phyloP scores from a whole-genome alignment of 2,888 invertebrate genomes.

The Lasiommata megera region DNA sequence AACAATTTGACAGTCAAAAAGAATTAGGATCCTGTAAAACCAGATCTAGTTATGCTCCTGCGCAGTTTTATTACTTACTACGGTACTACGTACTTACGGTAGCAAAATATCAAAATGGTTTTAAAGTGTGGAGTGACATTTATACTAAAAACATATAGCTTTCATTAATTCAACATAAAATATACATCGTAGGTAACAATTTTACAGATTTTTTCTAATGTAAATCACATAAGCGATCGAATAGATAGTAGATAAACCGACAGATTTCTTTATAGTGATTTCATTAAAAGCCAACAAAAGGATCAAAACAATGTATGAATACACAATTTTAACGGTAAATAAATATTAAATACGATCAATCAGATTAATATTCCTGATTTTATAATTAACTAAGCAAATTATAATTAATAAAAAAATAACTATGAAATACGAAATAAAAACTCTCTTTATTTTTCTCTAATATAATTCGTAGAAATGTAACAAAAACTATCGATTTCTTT shows the following conservation, averaged over 20 bases:
- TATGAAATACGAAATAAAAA: not conserved
- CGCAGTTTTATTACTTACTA: no score
- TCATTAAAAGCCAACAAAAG: not conserved
- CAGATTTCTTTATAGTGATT: conserved; percentile 11
- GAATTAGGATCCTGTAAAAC: no score
- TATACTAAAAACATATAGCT: conserved; percentile 17
- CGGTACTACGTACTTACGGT: not conserved
- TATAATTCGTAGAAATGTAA: conserved; percentile 1
- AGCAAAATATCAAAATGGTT: not conserved
- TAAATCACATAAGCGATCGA: conserved; percentile 1
- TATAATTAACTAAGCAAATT: conserved; percentile 10
- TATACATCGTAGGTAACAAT: conserved; percentile 26
- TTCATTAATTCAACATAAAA: conserved; percentile 18
- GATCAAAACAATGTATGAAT: conserved; percentile 10
- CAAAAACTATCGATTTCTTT: conserved; percentile 15
- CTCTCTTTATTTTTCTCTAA: not conserved
- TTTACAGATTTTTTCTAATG: conserved; percentile 9
- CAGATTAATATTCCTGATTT: conserved; percentile 22
- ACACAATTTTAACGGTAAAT: conserved; percentile 4
- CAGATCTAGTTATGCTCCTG: no score
- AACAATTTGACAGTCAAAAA: no score
- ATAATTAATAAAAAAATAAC: not conserved
- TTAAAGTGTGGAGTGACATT: conserved; percentile 12
- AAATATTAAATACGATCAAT: conserved; percentile 19
- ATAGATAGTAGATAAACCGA: not conserved